Evolutionary conservation across 2,888 invertebrate species (phyloP).

Genomic region (Tachystola acroxantha): DNA sequence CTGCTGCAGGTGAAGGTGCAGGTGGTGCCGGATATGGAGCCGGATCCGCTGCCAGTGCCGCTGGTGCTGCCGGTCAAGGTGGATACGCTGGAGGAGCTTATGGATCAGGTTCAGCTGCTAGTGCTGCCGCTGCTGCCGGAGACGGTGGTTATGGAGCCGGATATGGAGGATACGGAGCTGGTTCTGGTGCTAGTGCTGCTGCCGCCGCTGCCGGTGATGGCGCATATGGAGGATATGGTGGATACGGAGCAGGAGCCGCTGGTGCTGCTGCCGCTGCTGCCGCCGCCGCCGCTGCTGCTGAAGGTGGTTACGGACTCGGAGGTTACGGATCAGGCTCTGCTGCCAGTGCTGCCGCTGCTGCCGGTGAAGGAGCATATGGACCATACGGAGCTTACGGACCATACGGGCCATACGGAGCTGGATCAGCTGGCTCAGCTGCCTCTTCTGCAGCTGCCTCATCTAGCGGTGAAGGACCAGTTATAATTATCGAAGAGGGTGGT

Average conservation of each 20-base stretch:
- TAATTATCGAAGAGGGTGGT: too few relatives aligned
- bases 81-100: neutral
- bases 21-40: neutral
- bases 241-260: neutral
- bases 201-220: neutral
- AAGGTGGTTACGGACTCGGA: neutral
- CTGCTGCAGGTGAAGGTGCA: slow-evolving; percentile 3
- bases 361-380: too few relatives aligned
- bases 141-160: neutral
- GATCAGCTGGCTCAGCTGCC: slow-evolving; percentile 1
- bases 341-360: slow-evolving; percentile 1
- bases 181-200: slow-evolving; percentile 1
- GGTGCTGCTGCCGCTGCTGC: slow-evolving; percentile 4
- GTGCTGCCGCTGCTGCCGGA: neutral
- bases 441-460: slow-evolving; percentile 1
- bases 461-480: neutral
- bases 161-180: slow-evolving; percentile 1
- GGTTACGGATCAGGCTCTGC: neutral
- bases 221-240: neutral
- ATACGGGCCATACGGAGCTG: too few relatives aligned
- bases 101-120: neutral
- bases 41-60: slow-evolving; percentile 1
- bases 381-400: neutral
- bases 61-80: neutral
- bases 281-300: too few relatives aligned